Percentiles rank a stretch among this genome's conserved stretches.
Evolutionary conservation across 1,140 invertebrate species (phyloP).

Genomic region (Drosophila gunungcola): DNA sequence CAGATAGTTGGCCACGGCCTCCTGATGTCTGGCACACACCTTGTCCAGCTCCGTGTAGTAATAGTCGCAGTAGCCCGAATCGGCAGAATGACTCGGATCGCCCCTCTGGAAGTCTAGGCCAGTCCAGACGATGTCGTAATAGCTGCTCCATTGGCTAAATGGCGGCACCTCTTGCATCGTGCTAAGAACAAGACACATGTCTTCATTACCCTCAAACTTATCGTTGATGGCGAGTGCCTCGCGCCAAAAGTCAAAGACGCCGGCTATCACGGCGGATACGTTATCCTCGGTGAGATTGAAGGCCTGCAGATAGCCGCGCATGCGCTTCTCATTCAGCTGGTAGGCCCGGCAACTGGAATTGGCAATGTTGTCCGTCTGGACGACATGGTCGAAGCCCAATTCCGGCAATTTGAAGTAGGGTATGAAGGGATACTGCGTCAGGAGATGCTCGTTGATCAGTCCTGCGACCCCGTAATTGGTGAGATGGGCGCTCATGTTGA

Average conservation of each 20-base stretch:
- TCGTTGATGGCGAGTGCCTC: conserved; percentile 53
- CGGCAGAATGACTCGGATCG: neutral
- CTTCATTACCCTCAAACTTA: conserved; percentile 43
- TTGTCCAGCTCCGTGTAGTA: conserved; percentile 63
- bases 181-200: conserved; percentile 19
- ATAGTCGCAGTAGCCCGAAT: conserved; percentile 40
- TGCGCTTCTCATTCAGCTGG: conserved; percentile 58
- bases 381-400: conserved; percentile 73
- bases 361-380: conserved; percentile 66
- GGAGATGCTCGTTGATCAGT: conserved; percentile 55
- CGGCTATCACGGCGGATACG: conserved; percentile 38
- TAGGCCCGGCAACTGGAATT: conserved; percentile 59
- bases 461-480: conserved; percentile 61
- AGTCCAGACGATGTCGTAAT: conserved; percentile 73
- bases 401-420: conserved; percentile 72
- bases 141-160: conserved; percentile 53
- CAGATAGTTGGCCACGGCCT: conserved; percentile 72
- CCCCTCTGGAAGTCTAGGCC: conserved; percentile 19
- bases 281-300: conserved; percentile 56
- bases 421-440: conserved; percentile 60
- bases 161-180: neutral
- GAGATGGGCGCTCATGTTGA: conserved; percentile 77
- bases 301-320: conserved; percentile 55
- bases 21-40: conserved; percentile 54
- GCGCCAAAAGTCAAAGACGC: conserved; percentile 68